Evolutionary conservation across 2,888 invertebrate species (phyloP), one percentile per base, ranked within the genome.

Genomic region (Chesias legatella): DNA sequence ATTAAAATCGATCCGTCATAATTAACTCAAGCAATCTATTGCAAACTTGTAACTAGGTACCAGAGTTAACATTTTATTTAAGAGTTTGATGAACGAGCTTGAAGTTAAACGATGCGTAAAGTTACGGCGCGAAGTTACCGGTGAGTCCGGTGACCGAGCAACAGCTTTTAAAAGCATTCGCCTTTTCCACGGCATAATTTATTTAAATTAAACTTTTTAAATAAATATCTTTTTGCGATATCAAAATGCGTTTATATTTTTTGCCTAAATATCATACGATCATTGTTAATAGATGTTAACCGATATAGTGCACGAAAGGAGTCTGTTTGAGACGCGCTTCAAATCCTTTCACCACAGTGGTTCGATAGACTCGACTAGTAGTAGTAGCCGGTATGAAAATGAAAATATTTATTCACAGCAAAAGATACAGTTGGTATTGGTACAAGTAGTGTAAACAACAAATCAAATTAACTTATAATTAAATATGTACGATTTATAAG

Each of bases 101-200:
- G 22, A 25, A 27, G 26, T 34, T 27, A 48, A 49, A 38, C 49
- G 52, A 47, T 49, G 52, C 47, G 44, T 47, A 21, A 43, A 43
- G 42, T 32, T 22, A 33, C 28, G 33, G 13, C 32, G 38, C 37
- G 31, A 47, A 38, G 32, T 42, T 43, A 42, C 27, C 47, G 35
- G 39, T 38, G 33, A 33, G 30, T 35, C 27, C 47, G 35, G 39
- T 38, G 33, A 33, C 33, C 38, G 39, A 34, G 34, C 37, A 34
- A 43, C 44, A 47, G 43, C 41, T 46, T 51, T 45, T 48, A 46
- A 52, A 52, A 48, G 46, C 41, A 33, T 52, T 48, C 36, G 30
- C 22, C 10, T 31, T 35, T 47, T 42, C 37, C 23, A 27, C 23
- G 11, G 13, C 26, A 31, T 44, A 31, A 35, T 25, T 32, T 25